Base-by-base conservation (phyloP, 2,797 vertebrate genomes). In the Acipenser ruthenus region DNA sequence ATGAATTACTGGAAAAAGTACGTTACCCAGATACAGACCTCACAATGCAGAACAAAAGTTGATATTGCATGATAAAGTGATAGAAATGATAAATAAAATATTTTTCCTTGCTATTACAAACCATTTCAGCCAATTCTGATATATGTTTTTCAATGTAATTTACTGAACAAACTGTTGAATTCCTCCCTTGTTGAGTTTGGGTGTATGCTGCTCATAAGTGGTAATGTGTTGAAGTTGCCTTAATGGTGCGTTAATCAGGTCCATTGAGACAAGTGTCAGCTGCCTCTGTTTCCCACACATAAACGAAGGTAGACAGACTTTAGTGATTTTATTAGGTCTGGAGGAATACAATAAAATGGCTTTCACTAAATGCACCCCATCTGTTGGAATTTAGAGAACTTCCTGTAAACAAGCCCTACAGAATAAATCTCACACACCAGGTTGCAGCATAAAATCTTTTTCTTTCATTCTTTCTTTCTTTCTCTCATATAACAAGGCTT, bases 311-410 rank as follows among this genome's bases (percentile, higher is more conserved):
- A 79, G 72, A 62, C 69, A 68, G 69, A 74, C 69, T 70, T 72
- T 67, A 56, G 65, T 63, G 69, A 74, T 76, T 90, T 91, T 90
- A 90, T 77, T 63, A 75, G 86, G 55, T 74, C 74, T 70, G 80
- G 84, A 87, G 87, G 87, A 90, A 90, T 85, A 84, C 83, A 88
- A 84, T 90, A 87, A 89, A 88, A 86, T 74, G 68, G 71, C 73
- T 79, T 81, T 83, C 80, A 76, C 78, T 88, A 82, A 88, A 87
- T 84, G 80, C 79, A 79, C 80, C 87, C 52, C 85, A 89, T 88
- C 79, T 89, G 87, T 85, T 82, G 78, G 72, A 80, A 78, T 77
- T 84, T 83, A 84, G 82, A 78, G 80, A 73, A 82, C 83, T 89
- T 90, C 86, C 89, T 90, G 87, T 89, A 88, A 91, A 90, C 87